Conservation (phyloP, 1,140 invertebrate genomes). For the Drosophila kurseongensis region DNA sequence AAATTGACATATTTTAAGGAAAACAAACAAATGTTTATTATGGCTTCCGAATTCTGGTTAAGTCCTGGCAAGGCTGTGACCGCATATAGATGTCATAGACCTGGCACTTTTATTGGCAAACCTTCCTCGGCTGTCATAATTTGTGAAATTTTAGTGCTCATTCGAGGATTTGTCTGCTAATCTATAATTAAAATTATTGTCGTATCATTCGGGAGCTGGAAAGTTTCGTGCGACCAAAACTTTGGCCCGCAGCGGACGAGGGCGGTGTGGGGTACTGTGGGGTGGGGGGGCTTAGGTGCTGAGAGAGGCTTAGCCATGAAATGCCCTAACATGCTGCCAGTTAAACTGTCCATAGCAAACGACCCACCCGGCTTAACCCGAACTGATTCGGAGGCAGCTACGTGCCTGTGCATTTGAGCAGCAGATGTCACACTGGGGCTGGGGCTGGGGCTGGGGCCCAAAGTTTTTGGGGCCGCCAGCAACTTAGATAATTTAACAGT, state of each 20-base stretch:
- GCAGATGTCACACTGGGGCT: slow-evolving; percentile 64
- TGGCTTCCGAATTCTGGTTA: too few species aligned
- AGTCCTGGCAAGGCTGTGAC: too few species aligned
- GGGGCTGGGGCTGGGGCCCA: slow-evolving; percentile 46
- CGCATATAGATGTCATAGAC: too few species aligned
- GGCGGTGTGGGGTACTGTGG: too few species aligned
- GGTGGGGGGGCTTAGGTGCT: slow-evolving; percentile 3
- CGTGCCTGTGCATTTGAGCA: slow-evolving; percentile 77
- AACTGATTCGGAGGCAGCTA: slow-evolving; percentile 47
- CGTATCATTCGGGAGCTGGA: slow-evolving; percentile 71
- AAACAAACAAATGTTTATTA: too few species aligned
- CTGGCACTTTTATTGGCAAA: neutral
- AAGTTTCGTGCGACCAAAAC: slow-evolving; percentile 39
- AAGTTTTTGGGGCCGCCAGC: slow-evolving; percentile 58
- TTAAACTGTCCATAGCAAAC: slow-evolving; percentile 56
- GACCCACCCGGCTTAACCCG: neutral
- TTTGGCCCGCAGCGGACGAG: slow-evolving; percentile 12
- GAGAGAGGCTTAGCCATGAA: slow-evolving; percentile 50
- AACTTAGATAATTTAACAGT: slow-evolving; percentile 75
- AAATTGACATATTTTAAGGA: too few species aligned
- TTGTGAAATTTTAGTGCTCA: slow-evolving; percentile 59
- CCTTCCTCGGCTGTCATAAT: slow-evolving; percentile 13
- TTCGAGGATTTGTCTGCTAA: slow-evolving; percentile 61
- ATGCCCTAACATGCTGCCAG: slow-evolving; percentile 66
- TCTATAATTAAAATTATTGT: slow-evolving; percentile 78